Evolutionary conservation across 1,140 invertebrate genomes (phyloP), one percentile per base, ranked within the genome.

Genomic region (Lanistes nyassanus): DNA sequence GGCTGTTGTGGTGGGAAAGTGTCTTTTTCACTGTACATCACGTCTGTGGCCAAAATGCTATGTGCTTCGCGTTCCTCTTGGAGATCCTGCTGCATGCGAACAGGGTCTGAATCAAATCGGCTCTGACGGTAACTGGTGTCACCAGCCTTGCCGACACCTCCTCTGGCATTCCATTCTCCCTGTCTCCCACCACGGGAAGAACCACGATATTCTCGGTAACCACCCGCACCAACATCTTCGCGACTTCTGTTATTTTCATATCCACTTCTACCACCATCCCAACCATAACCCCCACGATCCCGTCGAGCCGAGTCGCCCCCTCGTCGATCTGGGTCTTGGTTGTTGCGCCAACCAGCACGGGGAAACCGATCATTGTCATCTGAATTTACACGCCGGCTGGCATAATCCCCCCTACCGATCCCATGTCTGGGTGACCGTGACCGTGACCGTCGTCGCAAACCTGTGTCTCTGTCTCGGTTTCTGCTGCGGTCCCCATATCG

Each of bases 321-420:
- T 47, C 42, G 42, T 47, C 42, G 53, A 19, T 56, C 53, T 2
- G 26, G 51, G 37, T 39, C 56, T 2, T 21, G 19, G 9, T 0
- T 42, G 42, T 9, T 16, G 83, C 89, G n/a, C 82, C 80, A 70
- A 76, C 82, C 31, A 37, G 72, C 60, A 75, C 71, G 26, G 39
- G 68, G 36, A 67, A 70, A 56, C 53, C 78, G 29, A 62, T 75
- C 75, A 65, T 69, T 7, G 62, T 74, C 67, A 69, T 72, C 69
- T 72, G 58, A 67, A 56, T 74, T 26, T 62, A 36, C 16, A 21
- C 55, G 42, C 64, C 53, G 42, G 21, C 73, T 42, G 51, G 53
- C 58, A 56, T 60, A 55, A 55, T 37, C 39, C 36, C 60, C 47
- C 68, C 70, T 76, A 47, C 42, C 72, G 0, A 29, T 60, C 26